phyloP scores from a whole-genome alignment of 1,140 invertebrate genomes.

The Brachionus sp. region DNA sequence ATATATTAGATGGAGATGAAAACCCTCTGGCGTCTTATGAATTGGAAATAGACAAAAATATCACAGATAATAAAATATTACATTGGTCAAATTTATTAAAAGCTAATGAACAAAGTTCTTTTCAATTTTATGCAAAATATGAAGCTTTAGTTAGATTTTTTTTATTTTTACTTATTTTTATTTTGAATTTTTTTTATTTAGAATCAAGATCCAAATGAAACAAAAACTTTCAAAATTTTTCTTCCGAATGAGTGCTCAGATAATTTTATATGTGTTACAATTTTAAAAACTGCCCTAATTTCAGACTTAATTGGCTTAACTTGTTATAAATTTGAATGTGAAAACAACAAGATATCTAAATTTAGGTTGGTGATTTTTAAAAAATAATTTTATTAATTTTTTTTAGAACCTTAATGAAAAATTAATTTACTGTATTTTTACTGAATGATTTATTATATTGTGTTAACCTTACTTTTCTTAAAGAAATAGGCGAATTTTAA shows the following conservation, averaged over 20 bases:
- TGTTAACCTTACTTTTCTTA: too few relatives aligned
- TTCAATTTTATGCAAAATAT: not conserved
- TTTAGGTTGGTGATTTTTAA: not conserved
- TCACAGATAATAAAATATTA: not conserved
- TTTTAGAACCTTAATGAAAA: not conserved
- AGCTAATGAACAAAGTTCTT: not conserved
- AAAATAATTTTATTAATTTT: not conserved
- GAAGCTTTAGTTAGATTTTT: not conserved
- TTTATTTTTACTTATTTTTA: not conserved
- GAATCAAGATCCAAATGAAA: conserved; percentile 13
- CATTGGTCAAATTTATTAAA: not conserved
- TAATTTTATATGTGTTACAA: not conserved
- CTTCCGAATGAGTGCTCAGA: not conserved
- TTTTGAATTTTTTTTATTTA: not conserved
- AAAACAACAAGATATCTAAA: not conserved
- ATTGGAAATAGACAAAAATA: not conserved
- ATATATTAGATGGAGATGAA: not conserved
- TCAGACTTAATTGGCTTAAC: conserved; percentile 9
- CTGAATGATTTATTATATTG: too few relatives aligned
- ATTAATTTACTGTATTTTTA: too few relatives aligned
- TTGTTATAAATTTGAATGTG: conserved; percentile 7
- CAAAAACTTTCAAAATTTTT: conserved; percentile 2
- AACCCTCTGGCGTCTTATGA: not conserved
- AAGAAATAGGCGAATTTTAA: too few relatives aligned
- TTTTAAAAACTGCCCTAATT: not conserved